A percentile compares a stretch with the other conserved stretches of the same genome.
phyloP scores from a whole-genome alignment of 2,113 vertebrate species.

The Ellobius talpinus region DNA sequence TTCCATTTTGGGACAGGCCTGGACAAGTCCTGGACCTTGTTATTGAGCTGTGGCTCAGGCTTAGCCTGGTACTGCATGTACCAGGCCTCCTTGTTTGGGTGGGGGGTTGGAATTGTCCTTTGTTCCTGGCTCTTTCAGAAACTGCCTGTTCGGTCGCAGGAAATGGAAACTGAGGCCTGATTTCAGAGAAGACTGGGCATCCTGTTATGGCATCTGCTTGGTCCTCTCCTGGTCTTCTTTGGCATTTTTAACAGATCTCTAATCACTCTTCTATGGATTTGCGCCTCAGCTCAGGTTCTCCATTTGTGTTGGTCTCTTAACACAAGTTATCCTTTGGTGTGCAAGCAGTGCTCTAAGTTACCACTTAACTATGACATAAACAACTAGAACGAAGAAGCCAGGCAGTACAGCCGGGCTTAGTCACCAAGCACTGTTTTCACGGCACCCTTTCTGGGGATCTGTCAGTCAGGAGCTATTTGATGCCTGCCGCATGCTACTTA shows the following conservation, averaged over 20 bases:
- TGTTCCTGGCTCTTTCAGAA: too few species aligned
- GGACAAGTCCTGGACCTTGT: too few species aligned
- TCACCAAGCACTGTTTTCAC: neutral
- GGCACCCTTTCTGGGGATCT: neutral
- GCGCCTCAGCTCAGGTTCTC: neutral
- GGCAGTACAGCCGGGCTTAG: neutral
- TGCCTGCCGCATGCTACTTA: neutral
- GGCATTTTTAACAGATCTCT: neutral
- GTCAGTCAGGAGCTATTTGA: neutral
- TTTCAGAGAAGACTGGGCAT: too few species aligned
- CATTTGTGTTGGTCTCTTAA: neutral
- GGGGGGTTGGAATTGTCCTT: too few species aligned
- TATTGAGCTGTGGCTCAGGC: too few species aligned
- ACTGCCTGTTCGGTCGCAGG: too few species aligned
- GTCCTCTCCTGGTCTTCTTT: too few species aligned
- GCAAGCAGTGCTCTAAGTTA: neutral
- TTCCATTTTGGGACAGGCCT: too few species aligned
- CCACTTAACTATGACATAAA: neutral
- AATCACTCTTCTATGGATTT: neutral
- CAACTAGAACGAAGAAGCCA: neutral
- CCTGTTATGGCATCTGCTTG: too few species aligned
- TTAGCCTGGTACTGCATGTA: too few species aligned
- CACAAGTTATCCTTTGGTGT: neutral
- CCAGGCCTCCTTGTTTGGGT: too few species aligned
- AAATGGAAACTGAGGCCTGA: too few species aligned